A percentile compares a stretch with the other conserved stretches of the same genome.
These are phyloP conservation scores for Lichenostomus cassidix DNA, from an alignment of 2,113 vertebrate genomes.

Conservation along the genomic window DNA sequence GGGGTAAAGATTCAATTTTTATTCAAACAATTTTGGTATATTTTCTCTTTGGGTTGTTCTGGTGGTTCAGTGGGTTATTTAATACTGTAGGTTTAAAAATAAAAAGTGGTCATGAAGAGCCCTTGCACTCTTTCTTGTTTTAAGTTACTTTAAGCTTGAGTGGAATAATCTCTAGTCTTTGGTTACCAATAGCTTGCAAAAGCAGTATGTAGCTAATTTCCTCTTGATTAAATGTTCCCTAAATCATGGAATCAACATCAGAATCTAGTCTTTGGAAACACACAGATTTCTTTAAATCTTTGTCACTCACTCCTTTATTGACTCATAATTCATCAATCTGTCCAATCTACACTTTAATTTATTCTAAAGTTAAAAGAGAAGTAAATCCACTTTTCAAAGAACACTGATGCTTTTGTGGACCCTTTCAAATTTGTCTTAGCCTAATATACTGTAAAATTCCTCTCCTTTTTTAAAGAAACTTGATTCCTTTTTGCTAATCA, in stretches of 20 bases:
- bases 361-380: neutral
- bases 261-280: neutral
- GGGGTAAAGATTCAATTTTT: neutral
- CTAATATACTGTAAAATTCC: no score
- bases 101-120: no score
- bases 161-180: neutral
- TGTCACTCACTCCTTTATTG: neutral
- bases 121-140: no score
- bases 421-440: no score
- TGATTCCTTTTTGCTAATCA: neutral
- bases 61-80: no score
- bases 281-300: neutral
- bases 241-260: neutral
- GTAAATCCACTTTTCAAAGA: neutral
- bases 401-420: neutral
- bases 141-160: neutral
- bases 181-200: neutral
- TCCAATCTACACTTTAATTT: neutral
- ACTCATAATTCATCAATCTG: neutral
- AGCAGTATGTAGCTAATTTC: neutral
- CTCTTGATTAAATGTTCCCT: neutral
- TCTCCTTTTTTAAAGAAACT: neutral
- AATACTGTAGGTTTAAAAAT: no score
- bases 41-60: neutral
- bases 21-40: neutral